Conservation (phyloP, 2,113 vertebrate genomes). For the Dermatemys mawii region DNA sequence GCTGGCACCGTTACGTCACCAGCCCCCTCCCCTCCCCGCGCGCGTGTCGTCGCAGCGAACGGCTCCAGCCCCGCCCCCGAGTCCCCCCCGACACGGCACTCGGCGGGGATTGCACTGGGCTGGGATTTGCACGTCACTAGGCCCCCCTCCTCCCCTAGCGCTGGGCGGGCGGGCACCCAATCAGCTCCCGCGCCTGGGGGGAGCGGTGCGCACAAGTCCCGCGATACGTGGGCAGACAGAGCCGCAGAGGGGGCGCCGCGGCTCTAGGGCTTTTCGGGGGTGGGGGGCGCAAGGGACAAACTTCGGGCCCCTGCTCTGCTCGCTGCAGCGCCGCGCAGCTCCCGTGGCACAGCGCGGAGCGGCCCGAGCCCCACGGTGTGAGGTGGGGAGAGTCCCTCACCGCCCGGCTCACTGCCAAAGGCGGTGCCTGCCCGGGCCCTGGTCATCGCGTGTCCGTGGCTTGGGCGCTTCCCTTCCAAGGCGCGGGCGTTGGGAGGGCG, state of each 20-base stretch:
- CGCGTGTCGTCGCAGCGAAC: neutral
- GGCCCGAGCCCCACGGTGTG: no score
- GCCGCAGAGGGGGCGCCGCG: neutral
- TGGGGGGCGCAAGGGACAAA: neutral
- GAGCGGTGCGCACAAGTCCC: conserved; percentile 49
- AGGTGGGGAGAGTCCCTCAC: no score
- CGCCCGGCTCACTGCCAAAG: no score
- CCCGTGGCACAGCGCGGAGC: no score
- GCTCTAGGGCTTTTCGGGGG: neutral
- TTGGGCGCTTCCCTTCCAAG: no score
- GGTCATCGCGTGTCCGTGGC: no score
- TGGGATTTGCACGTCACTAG: neutral
- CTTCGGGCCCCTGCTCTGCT: no score
- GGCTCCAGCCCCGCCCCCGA: neutral
- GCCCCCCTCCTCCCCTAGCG: neutral
- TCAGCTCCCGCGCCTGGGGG: neutral
- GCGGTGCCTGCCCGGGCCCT: no score
- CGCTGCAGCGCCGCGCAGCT: no score
- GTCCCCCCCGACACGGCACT: no score
- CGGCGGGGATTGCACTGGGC: neutral
- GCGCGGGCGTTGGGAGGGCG: no score
- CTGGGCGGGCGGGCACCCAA: conserved; percentile 13
- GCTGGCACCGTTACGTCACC: conserved; percentile 67
- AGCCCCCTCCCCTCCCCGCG: conserved; percentile 28
- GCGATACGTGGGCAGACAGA: conserved; percentile 65